A percentile compares a stretch with the other conserved stretches of the same genome.
phyloP scores from a whole-genome alignment of 2,888 invertebrate genomes.

The Lamellibrachia satsuma region DNA sequence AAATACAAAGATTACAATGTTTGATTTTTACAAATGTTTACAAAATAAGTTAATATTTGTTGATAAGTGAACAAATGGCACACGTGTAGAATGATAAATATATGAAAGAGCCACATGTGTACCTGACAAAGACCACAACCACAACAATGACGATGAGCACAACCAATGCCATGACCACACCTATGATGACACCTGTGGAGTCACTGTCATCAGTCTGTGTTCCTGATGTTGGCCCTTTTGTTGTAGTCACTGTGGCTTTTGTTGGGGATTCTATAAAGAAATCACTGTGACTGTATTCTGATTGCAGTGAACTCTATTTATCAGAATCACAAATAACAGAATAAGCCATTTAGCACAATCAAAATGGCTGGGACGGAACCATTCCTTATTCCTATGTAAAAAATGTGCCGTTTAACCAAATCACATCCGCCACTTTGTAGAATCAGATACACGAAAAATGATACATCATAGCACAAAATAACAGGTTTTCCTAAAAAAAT shows the following conservation, averaged over 20 bases:
- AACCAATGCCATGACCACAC: neutral
- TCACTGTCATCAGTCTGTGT: neutral
- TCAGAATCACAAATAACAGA: too few relatives aligned
- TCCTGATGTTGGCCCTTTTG: neutral
- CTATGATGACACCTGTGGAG: neutral
- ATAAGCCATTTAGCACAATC: too few relatives aligned
- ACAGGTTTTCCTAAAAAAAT: too few relatives aligned
- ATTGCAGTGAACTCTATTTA: too few relatives aligned
- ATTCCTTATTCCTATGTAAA: too few relatives aligned
- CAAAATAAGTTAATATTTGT: neutral
- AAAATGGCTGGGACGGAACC: too few relatives aligned
- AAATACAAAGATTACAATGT: too few relatives aligned
- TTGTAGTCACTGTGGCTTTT: neutral
- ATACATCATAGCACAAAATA: too few relatives aligned
- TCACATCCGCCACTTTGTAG: too few relatives aligned
- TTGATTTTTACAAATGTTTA: neutral
- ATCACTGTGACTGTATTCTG: too few relatives aligned
- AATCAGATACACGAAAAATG: too few relatives aligned
- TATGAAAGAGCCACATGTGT: neutral
- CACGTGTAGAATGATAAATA: neutral
- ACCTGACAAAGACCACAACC: neutral
- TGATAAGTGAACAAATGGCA: neutral
- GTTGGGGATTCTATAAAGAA: neutral
- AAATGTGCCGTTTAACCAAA: too few relatives aligned
- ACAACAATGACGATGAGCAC: neutral